Base-by-base conservation (phyloP, 2,888 invertebrate species). In the Athripsodes cinereus region DNA sequence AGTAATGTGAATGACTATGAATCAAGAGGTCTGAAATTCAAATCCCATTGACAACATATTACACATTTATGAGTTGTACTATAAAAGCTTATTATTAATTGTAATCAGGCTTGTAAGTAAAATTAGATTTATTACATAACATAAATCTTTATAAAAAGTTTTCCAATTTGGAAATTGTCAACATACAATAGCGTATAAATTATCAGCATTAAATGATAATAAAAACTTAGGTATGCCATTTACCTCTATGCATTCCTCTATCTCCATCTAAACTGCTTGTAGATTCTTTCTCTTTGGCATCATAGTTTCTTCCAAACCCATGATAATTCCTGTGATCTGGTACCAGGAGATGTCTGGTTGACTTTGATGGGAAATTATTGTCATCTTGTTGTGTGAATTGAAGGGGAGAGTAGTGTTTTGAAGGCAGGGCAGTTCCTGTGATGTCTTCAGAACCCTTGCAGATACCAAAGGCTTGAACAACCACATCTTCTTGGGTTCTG, bases 371-470 rank as follows among this genome's bases (percentile, higher is more conserved):
- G 18, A 82, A 82, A 64, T 74, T 75, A 56, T 81, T 81, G 67
- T 84, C 83, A 61, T 83, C 84, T 8, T 84, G 81, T 68, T 85
- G 83, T 6, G 85, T 85, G 68, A 81, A 85, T 66, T 83, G 82
- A 53, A 81, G 75, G 34, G 81, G 80, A 2, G 85, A 85, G 69
- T 82, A 84, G 60, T 82, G 79, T 64, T 82, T 79, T 44, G 81
- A 73, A 8, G 86, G 85, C 70, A 81, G 81, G 69, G 85, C 85
- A 35, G 85, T 85, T 60, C 81, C 83, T 61, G 81, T 55, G 1
- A 60, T 59, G 54, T 64, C 64, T 54, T 62, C 62, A 26, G 57
- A 70, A 72, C 76, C 76, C 75, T 79, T 78, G 72, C 84, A 84
- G 62, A 80, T 77, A 61, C 83, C 83, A 66, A 82, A 81, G n/a